A percentile compares a stretch with the other conserved stretches of the same genome.
Conservation (phyloP, 2,113 vertebrate species). For the Crotalus tigris region DNA sequence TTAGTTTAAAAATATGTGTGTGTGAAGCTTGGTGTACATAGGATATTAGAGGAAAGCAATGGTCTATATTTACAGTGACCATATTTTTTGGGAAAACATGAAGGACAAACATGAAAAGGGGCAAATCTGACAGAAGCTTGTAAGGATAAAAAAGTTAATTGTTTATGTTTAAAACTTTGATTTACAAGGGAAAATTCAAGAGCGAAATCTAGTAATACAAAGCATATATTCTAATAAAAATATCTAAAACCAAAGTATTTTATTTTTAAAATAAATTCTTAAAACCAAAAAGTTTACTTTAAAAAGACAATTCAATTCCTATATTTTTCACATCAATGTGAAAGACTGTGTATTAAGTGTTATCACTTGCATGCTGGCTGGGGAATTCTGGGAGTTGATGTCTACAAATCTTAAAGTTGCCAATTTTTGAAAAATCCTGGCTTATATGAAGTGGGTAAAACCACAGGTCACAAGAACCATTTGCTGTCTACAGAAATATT, state of each 20-base stretch:
- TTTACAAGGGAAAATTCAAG: background rate
- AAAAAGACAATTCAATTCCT: background rate
- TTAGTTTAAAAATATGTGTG: background rate
- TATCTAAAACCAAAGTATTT: background rate
- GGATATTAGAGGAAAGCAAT: background rate
- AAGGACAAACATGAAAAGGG: background rate
- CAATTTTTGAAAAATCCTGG: background rate
- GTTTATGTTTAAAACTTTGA: background rate
- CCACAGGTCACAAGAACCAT: background rate
- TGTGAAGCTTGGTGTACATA: too few species aligned
- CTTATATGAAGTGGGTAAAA: background rate
- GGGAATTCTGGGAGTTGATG: background rate
- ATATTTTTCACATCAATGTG: background rate
- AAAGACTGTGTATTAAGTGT: background rate
- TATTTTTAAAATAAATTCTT: background rate
- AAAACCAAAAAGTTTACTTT: background rate
- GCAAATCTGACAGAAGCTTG: background rate
- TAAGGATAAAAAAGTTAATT: background rate
- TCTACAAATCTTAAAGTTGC: background rate
- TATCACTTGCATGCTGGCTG: background rate
- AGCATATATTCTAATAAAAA: background rate
- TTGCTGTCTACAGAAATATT: background rate
- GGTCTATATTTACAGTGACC: background rate
- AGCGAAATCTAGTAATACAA: background rate
- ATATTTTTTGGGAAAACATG: background rate